Evolutionary conservation across 35 echinoderm and acorn worm genomes (phyloP), one percentile per base, ranked within the genome.

Genomic region (Anneissia japonica): DNA sequence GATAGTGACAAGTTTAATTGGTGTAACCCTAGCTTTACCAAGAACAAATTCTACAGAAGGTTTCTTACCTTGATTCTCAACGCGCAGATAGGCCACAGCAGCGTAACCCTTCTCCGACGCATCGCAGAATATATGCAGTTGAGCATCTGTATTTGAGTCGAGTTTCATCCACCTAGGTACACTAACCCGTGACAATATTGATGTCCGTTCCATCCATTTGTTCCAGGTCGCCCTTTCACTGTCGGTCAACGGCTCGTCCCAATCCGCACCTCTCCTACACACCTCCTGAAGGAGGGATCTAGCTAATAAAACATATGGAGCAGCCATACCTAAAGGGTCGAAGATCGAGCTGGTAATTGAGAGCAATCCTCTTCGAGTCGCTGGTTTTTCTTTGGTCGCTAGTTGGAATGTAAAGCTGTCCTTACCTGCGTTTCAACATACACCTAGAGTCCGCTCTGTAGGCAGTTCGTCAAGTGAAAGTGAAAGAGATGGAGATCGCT

Each of bases 351-450:
- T 86, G 26, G 64, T 79, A 46, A 95, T 74, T 36, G 85, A 88
- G 28, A 91, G 78, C 12, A 95, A 41, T 41, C 81, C 86, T 77
- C 86, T 84, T 34, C 86, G 29, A 13, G 89, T 91, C 73, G 55
- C 46, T 13, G 81, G 78, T 35, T 74, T 21, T 36, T 83, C 77
- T 77, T 87, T 94, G 72, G 11, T 29, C 4, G 38, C 76, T 30
- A 88, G 31, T n/a, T 88, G 46, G 36, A 91, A 91, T 34, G 81
- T 87, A n/a, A 95, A 84, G 35, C 19, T 46, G 72, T 95, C 89
- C 3, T 17, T 81, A 38, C 88, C 85, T 36, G 86, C 89, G 35
- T 88, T 19, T 81, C 93, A 95, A 36, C 35, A 43, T 4, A 95
- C 55, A 37, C 85, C 89, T 19, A 91, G 39, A 0, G 89, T 84